Percentiles rank a stretch among this genome's conserved stretches.
phyloP scores from a whole-genome alignment of 2,797 vertebrate genomes.

The Hypotaenidia okinawae region DNA sequence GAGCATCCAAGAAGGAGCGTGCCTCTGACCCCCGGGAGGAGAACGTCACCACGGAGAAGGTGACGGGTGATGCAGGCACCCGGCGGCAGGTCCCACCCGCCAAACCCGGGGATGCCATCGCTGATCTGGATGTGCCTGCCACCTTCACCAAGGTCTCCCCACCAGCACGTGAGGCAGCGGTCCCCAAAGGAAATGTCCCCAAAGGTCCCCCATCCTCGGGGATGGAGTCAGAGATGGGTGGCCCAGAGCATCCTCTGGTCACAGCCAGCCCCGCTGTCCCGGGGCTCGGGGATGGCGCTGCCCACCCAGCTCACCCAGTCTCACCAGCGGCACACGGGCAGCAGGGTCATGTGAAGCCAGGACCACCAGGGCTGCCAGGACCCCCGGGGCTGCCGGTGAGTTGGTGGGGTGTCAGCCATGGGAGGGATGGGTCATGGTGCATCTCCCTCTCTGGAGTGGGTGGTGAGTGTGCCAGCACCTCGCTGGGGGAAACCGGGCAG shows the following conservation, averaged over 20 bases:
- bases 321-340: slow-evolving; percentile 47
- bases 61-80: background rate
- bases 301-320: rapidly evolving
- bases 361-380: slow-evolving; percentile 78
- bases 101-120: slow-evolving; percentile 69
- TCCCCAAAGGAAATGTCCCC: background rate
- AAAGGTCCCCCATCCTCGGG: background rate
- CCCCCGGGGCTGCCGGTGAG: slow-evolving; percentile 82
- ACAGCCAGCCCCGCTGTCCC: background rate
- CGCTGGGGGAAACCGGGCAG: background rate
- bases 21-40: slow-evolving; percentile 75
- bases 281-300: background rate
- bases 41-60: slow-evolving; percentile 83
- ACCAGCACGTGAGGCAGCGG: rapidly evolving
- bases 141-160: background rate
- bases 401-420: background rate
- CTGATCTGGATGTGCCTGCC: slow-evolving; percentile 48
- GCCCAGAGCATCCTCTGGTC: rapidly evolving
- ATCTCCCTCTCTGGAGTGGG: background rate
- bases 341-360: slow-evolving; percentile 68
- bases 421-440: background rate
- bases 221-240: rapidly evolving
- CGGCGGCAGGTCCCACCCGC: background rate
- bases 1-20: slow-evolving; percentile 71
- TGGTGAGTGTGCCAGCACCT: background rate